Evolutionary conservation across 2,113 vertebrate genomes (phyloP).

Genomic region (Coracopsis vasa): DNA sequence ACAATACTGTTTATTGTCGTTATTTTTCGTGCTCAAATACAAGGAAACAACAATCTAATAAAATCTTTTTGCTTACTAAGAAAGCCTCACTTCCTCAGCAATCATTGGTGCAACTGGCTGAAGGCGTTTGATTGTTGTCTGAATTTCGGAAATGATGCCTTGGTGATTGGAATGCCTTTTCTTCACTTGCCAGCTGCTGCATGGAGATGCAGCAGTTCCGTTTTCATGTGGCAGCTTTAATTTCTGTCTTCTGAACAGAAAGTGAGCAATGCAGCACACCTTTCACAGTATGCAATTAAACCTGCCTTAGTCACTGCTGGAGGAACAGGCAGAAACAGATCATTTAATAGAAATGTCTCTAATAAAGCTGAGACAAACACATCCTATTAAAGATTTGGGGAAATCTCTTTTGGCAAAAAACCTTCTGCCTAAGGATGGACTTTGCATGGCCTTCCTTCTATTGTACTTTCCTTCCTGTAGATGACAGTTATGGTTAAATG

Average conservation of each 20-base stretch:
- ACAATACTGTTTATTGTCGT: neutral
- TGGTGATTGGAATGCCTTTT: neutral
- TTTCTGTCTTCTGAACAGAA: neutral
- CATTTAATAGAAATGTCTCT: neutral
- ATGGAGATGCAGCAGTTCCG: neutral
- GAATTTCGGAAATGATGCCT: neutral
- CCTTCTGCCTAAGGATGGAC: neutral
- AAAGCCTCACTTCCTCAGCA: neutral
- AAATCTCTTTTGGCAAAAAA: neutral
- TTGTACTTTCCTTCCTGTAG: slow-evolving; percentile 29
- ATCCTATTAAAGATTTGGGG: neutral
- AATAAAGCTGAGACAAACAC: neutral
- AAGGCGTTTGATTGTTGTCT: neutral
- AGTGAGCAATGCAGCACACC: neutral
- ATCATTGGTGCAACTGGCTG: neutral
- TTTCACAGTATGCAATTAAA: neutral
- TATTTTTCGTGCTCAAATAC: neutral
- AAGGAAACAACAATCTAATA: neutral
- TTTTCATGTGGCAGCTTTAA: neutral
- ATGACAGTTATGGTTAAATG: neutral
- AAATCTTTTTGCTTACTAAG: neutral
- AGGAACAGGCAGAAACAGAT: neutral
- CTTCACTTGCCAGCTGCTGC: neutral
- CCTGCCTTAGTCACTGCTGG: neutral
- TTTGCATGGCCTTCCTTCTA: slow-evolving; percentile 9